phyloP scores from a whole-genome alignment of 2,888 invertebrate genomes.

The Xanthia icteritia region DNA sequence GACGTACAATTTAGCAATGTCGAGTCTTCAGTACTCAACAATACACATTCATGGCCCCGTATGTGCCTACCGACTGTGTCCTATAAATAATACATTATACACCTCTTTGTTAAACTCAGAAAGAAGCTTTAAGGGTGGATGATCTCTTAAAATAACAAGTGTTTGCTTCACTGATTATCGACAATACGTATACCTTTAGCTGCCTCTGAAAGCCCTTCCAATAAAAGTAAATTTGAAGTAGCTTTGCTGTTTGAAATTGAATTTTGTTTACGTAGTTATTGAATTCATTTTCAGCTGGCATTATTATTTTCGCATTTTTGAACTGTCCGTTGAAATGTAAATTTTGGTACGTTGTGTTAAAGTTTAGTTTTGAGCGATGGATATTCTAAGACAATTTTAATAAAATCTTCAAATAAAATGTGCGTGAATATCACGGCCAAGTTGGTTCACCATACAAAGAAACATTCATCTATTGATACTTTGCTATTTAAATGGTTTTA shows the following conservation, averaged over 20 bases:
- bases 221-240: conserved; percentile 65
- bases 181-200: conserved; percentile 89
- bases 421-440: conserved; percentile 90
- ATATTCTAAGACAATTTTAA: conserved; percentile 62
- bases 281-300: conserved; percentile 49
- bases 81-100: conserved; percentile 90
- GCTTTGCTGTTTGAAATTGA: conserved; percentile 28
- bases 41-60: conserved; percentile 80
- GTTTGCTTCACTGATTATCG: conserved; percentile 91
- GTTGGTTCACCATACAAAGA: conserved; percentile 90
- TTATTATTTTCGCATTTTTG: neutral
- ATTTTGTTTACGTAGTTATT: neutral
- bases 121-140: conserved; percentile 89
- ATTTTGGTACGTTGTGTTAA: conserved; percentile 40
- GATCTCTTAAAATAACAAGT: conserved; percentile 91
- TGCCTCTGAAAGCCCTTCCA: conserved; percentile 87
- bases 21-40: conserved; percentile 69
- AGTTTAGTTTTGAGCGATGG: conserved; percentile 59
- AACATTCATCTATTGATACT: conserved; percentile 89
- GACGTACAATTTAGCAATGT: conserved; percentile 80
- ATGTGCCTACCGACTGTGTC: conserved; percentile 88
- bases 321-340: conserved; percentile 43
- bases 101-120: conserved; percentile 86
- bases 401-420: conserved; percentile 84
- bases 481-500: conserved; percentile 90